Conservation (phyloP, 2,888 invertebrate species). For the Ceriagrion tenellum region DNA sequence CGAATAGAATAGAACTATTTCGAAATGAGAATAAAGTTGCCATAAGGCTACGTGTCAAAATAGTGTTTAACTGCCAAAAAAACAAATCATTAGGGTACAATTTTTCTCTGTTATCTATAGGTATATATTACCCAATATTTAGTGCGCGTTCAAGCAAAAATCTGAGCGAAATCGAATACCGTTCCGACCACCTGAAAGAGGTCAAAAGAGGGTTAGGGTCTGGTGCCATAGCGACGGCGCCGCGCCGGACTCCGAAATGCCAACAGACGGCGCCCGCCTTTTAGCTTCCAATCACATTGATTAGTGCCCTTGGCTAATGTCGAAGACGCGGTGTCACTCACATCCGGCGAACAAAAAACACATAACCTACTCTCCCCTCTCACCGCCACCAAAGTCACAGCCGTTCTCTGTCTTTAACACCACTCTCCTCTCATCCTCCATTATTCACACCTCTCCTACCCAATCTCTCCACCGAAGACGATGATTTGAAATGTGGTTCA, state of each 20-base stretch:
- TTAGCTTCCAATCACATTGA: not conserved
- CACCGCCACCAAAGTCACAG: not conserved
- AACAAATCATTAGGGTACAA: no score
- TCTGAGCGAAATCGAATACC: no score
- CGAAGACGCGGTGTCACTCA: not conserved
- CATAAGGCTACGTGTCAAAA: no score
- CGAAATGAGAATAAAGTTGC: no score
- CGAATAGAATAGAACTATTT: no score
- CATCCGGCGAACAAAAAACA: not conserved
- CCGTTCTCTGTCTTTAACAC: not conserved
- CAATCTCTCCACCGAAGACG: not conserved
- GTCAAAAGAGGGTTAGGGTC: no score
- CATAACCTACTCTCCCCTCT: not conserved
- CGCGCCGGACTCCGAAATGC: not conserved
- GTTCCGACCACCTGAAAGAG: no score
- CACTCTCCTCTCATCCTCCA: not conserved
- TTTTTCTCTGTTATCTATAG: no score
- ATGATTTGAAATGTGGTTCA: not conserved
- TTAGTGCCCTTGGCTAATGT: not conserved
- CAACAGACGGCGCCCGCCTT: not conserved
- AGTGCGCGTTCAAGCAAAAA: no score
- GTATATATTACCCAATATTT: no score
- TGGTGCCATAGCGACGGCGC: not conserved
- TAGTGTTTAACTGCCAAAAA: no score
- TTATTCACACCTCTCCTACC: not conserved